Evolutionary conservation across 2,797 vertebrate genomes (phyloP).

Genomic region (Gorsachius magnificus): DNA sequence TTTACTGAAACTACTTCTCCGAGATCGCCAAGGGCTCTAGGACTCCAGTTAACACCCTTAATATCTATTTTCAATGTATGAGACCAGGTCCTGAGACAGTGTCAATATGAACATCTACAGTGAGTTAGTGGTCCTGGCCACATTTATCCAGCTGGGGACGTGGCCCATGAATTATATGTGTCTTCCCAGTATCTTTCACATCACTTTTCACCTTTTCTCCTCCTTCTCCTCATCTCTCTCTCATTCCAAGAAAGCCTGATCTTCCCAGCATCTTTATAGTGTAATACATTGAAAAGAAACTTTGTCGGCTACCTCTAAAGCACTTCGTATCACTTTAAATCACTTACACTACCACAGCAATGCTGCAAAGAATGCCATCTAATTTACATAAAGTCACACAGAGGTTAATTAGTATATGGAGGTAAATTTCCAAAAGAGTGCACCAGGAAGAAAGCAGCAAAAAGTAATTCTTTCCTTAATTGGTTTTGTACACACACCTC

Average conservation of each 20-base stretch:
- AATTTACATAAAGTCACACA: constrained; percentile 67
- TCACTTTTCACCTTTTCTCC: neutral
- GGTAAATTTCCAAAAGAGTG: constrained; percentile 65
- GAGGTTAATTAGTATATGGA: constrained; percentile 66
- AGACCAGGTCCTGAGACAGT: neutral
- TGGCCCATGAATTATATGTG: neutral
- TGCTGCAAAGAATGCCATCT: constrained; percentile 31
- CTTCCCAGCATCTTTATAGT: neutral
- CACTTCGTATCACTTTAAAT: constrained; percentile 11
- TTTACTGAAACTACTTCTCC: neutral
- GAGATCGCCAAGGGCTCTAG: neutral
- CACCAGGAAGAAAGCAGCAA: constrained; percentile 44
- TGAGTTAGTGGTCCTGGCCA: neutral
- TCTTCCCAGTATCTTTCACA: neutral
- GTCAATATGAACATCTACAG: neutral
- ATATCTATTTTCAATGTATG: neutral
- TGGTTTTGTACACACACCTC: constrained; percentile 39
- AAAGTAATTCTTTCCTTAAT: constrained; percentile 60
- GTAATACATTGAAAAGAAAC: constrained; percentile 22
- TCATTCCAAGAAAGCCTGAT: neutral
- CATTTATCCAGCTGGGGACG: neutral
- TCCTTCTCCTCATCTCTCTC: neutral
- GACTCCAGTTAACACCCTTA: neutral
- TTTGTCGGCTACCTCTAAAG: constrained; percentile 45
- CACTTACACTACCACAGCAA: constrained; percentile 13